Percentiles rank a stretch among this genome's conserved stretches.
Evolutionary conservation across 2,797 vertebrate species (phyloP).

Genomic region (Anisognathus igniventris): DNA sequence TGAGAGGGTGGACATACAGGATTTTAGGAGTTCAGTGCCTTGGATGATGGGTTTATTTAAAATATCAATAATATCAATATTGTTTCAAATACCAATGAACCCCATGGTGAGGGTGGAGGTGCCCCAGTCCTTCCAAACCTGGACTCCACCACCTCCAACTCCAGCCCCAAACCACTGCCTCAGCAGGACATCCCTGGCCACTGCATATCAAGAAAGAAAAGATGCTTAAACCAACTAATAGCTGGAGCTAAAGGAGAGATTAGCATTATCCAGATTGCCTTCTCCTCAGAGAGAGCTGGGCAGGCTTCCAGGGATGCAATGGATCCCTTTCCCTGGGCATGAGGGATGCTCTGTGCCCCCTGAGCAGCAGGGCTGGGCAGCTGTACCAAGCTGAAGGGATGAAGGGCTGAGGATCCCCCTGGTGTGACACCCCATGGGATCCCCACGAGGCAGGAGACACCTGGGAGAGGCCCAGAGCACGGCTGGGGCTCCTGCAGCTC

Average conservation of each 20-base stretch:
- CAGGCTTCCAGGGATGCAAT: neutral
- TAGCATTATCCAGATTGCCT: neutral
- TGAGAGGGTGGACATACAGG: accelerated
- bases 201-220: neutral
- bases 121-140: neutral
- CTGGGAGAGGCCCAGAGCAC: neutral
- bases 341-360: neutral
- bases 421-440: neutral
- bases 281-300: neutral
- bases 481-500: neutral
- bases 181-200: neutral
- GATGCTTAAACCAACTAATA: neutral
- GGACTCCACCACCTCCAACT: neutral
- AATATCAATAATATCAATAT: neutral
- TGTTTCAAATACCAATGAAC: neutral
- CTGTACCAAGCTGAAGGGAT: accelerated
- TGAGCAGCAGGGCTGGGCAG: accelerated
- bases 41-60: neutral
- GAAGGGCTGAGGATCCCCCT: neutral
- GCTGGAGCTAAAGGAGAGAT: neutral
- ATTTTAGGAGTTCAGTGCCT: neutral
- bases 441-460: neutral
- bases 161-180: neutral
- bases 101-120: neutral
- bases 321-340: neutral